Evolutionary conservation across 2,113 vertebrate genomes (phyloP), one percentile per base, ranked within the genome.

Genomic region (Vidua macroura): DNA sequence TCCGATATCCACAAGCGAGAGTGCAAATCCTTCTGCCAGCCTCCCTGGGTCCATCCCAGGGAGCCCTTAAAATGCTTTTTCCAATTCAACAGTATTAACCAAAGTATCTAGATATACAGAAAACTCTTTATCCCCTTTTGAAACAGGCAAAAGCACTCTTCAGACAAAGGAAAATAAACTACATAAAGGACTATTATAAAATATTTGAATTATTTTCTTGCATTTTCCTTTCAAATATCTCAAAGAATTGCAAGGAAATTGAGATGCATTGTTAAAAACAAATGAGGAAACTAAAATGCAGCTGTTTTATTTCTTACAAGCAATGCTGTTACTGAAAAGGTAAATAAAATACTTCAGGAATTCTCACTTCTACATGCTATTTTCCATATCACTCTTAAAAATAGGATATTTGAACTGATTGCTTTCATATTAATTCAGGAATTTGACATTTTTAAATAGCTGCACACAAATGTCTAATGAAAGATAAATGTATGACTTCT

Each of bases 371-470:
- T 76, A 68, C 19, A 27, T 52, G 52, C 14, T 67, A 28, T n/a
- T 92, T 88, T 68, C 86, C 64, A 78, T 66, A 78, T 56, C 20
- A 23, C 41, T 90, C 19, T 85, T 84, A 68, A 78, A 91, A 94
- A n/a, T 2, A n/a, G 21, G 24, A 12, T 64, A 63, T 73, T 79
- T 85, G 11, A 73, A 85, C 43, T 55, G 28, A 59, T 14, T 77
- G 37, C 33, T 88, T 93, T 77, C 28, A 13, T 49, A 76, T 18
- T 58, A 93, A 73, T 79, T 78, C 43, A 69, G 55, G 25, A 88
- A 23, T n/a, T 1, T 69, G 46, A 35, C n/a, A 55, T 73, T 84
- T 93, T 91, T 39, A 89, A 92, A 84, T 48, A 85, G 62, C 33
- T 73, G 51, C 37, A 79, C 35, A 64, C 23, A 95, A 88, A 84